Percentiles rank a stretch among this genome's conserved stretches.
These are phyloP conservation scores for Poeciliopsis retropinna DNA, from an alignment of 2,113 vertebrate genomes.

Conservation along the genomic window DNA sequence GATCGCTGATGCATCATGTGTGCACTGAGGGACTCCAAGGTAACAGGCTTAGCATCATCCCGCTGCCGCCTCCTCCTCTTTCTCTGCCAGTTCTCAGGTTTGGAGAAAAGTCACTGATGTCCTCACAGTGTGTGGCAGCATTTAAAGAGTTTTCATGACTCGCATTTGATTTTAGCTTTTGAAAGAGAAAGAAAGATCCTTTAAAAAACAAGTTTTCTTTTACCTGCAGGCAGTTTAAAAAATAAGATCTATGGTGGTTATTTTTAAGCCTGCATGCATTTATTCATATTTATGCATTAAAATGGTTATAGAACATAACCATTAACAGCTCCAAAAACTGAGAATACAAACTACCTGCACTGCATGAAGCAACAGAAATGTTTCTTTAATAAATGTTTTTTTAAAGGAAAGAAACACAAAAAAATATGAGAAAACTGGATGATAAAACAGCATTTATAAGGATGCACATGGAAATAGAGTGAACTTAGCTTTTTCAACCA, in stretches of 20 bases:
- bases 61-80: slow-evolving; percentile 4
- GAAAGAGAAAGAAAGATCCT: slow-evolving; percentile 32
- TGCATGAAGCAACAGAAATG: neutral
- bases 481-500: too few species aligned
- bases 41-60: slow-evolving; percentile 59
- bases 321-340: neutral
- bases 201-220: slow-evolving; percentile 18
- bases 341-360: neutral
- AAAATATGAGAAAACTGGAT: neutral
- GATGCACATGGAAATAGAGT: too few species aligned
- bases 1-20: slow-evolving; percentile 38
- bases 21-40: slow-evolving; percentile 50
- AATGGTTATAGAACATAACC: neutral
- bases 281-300: slow-evolving; percentile 10
- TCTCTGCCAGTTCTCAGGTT: slow-evolving; percentile 39
- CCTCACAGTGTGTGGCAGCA: slow-evolving; percentile 42
- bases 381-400: neutral
- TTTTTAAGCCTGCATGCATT: slow-evolving; percentile 4
- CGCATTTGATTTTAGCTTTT: slow-evolving; percentile 50
- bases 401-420: neutral
- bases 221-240: slow-evolving; percentile 9
- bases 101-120: slow-evolving; percentile 58
- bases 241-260: neutral
- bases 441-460: too few species aligned
- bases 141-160: slow-evolving; percentile 44